Conservation (phyloP, 2,113 vertebrate species). For the Gymnogyps californianus region DNA sequence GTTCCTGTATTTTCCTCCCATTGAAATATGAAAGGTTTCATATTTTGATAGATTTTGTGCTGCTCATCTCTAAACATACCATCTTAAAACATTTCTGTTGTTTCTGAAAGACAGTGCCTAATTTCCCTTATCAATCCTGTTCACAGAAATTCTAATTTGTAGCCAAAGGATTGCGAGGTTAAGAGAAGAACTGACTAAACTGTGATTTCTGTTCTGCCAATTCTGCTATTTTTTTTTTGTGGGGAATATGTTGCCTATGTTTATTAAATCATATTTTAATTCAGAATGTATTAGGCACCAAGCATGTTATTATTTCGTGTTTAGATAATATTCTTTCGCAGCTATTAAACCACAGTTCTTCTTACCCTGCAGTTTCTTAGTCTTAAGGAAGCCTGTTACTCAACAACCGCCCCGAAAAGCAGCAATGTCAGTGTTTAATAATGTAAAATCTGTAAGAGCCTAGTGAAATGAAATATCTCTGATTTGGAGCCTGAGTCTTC, state of each 20-base stretch:
- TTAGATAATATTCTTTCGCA: constrained; percentile 13
- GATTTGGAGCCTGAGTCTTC: background rate
- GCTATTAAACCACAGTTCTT: constrained; percentile 6
- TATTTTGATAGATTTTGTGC: constrained; percentile 37
- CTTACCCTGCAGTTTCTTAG: constrained; percentile 31
- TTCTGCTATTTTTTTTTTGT: constrained; percentile 14
- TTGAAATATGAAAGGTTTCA: background rate
- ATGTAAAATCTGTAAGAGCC: constrained; percentile 65
- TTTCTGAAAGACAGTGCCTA: constrained; percentile 43
- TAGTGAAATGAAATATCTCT: constrained; percentile 51
- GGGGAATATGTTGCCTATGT: constrained; percentile 47
- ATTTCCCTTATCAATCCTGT: constrained; percentile 56
- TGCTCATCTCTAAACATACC: constrained; percentile 34
- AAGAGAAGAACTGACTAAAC: constrained; percentile 66
- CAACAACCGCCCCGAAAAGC: constrained; percentile 46
- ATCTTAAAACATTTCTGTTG: constrained; percentile 12
- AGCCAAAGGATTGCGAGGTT: constrained; percentile 64
- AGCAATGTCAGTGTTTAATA: constrained; percentile 61
- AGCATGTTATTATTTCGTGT: background rate
- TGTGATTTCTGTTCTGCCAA: constrained; percentile 67
- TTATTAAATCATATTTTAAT: constrained; percentile 60
- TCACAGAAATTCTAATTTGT: constrained; percentile 60
- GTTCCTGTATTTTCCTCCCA: background rate
- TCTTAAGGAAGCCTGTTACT: constrained; percentile 33
- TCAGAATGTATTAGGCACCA: constrained; percentile 46